Conservation (phyloP, 2,113 vertebrate genomes). For the Pachypanchax playfairii region DNA sequence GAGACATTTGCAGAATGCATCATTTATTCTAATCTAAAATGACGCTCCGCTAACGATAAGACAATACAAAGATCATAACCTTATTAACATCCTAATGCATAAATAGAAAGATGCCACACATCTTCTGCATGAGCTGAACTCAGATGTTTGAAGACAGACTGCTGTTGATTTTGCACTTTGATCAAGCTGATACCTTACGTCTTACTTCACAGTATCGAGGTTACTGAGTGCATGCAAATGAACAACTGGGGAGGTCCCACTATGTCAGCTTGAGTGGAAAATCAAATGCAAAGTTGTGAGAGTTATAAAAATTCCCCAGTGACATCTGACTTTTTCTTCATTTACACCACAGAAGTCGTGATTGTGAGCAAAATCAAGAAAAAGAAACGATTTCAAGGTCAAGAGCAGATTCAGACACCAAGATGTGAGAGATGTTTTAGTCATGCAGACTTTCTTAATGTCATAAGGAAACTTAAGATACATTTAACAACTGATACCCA, state of each 20-base stretch:
- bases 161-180: constrained; percentile 25
- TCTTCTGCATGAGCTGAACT: not conserved
- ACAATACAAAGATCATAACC: no score
- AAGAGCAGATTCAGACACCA: not conserved
- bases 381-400: constrained; percentile 1
- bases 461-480: not conserved
- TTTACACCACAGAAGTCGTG: not conserved
- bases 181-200: constrained; percentile 7
- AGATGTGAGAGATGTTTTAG: constrained; percentile 7
- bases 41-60: no score
- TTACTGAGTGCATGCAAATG: constrained; percentile 39
- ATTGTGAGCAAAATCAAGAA: not conserved
- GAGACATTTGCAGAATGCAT: no score
- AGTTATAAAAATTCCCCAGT: constrained; percentile 34
- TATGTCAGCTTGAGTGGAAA: constrained; percentile 33
- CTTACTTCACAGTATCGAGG: constrained; percentile 2
- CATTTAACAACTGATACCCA: constrained; percentile 4
- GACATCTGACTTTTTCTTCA: constrained; percentile 39
- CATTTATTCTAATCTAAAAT: no score
- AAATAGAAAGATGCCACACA: not conserved
- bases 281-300: constrained; percentile 42
- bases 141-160: constrained; percentile 1
- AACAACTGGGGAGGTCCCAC: constrained; percentile 38
- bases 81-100: no score
- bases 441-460: constrained; percentile 26